Evolutionary conservation across 1,140 invertebrate species (phyloP).

Genomic region (Aphaenogaster ashmeadi): DNA sequence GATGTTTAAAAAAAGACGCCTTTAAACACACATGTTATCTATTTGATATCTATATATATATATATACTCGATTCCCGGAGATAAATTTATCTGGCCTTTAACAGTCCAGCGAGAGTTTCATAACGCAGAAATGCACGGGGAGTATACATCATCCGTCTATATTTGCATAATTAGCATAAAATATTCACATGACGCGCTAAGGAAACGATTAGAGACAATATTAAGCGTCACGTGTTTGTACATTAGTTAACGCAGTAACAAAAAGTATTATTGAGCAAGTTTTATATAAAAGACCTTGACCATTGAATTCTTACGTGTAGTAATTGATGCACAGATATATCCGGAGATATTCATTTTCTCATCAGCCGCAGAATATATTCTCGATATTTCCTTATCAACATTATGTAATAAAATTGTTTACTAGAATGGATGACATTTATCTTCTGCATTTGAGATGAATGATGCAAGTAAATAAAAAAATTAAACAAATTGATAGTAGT

Average conservation of each 20-base stretch:
- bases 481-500: neutral
- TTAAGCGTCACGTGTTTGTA: neutral
- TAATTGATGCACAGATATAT: neutral
- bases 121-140: neutral
- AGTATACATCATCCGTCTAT: neutral
- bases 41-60: neutral
- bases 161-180: constrained; percentile 13
- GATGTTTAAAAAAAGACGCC: neutral
- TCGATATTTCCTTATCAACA: neutral
- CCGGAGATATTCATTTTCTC: neutral
- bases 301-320: neutral
- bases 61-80: too few relatives aligned
- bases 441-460: neutral
- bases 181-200: neutral
- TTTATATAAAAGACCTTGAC: neutral
- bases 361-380: neutral
- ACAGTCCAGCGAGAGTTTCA: neutral
- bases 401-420: neutral
- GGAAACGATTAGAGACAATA: neutral
- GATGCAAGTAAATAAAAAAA: neutral
- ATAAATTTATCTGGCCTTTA: constrained; percentile 2
- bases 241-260: neutral
- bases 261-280: neutral
- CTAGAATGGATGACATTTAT: neutral
- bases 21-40: neutral